Base-by-base conservation (phyloP, 2,888 invertebrate species). In the Clepsis dumicolana region DNA sequence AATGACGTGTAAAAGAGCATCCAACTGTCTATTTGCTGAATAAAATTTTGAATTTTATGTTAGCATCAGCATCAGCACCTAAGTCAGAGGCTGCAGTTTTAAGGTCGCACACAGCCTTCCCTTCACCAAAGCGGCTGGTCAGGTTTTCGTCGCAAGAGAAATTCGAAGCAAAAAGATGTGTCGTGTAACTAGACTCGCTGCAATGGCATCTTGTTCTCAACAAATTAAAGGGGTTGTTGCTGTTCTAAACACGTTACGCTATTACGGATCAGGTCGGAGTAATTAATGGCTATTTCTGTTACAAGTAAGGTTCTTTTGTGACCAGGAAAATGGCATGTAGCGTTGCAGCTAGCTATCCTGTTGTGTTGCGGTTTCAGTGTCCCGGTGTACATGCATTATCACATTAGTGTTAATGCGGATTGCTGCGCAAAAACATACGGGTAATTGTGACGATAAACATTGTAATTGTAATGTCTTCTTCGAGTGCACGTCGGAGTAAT, bases 141-240 rank as follows among this genome's bases (percentile, higher is more conserved):
- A 56, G 50, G 62, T 67, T 67, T 64, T 44, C 41, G 65, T 44
- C n/a, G 41, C 29, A 44, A 52, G 63, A 68, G 67, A 68, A 63
- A 68, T 68, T 68, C 67, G 27, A 35, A 29, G 57, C 57, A 68
- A 63, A 57, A 68, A 68, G 57, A 27, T 25, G 35, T 62, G 62
- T 63, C n/a, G n/a, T n/a, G n/a, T 25, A 52, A 62, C 52, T 32
- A 21, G 56, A n/a, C 66, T 24, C n/a, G 50, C 66, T 14, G 50
- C 50, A 41, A 57, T 64, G 64, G 64, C 32, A 64, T 57, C 52
- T 68, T 64, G 63, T 64, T 68, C 52, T 41, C 53, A 41, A 38
- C 63, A 64, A 63, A 63, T 68, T 64, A 57, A 64, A 54, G 59
- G 52, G 59, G 57, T 63, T 64, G 59, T 38, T 59, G 56, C 52